These are phyloP conservation scores for Hephaestus fuliginosus DNA, from an alignment of 2,797 vertebrate species.

Conservation along the genomic window DNA sequence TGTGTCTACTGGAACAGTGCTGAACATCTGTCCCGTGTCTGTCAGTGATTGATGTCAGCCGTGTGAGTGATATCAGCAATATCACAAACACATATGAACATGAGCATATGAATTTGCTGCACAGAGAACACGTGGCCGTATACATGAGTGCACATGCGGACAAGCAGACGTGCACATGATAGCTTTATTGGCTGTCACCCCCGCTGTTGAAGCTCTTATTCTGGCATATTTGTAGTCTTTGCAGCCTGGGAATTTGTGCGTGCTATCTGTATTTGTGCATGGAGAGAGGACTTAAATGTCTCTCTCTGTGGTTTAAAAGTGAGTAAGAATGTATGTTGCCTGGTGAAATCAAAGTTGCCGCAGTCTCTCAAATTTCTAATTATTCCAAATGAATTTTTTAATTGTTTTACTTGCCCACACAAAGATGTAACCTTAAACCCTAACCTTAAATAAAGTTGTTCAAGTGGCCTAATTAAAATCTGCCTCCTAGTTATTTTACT, in stretches of 20 bases:
- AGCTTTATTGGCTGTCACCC: conserved; percentile 21
- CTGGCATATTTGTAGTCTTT: conserved; percentile 17
- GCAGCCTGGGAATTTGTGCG: background rate
- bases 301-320: background rate
- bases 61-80: conserved; percentile 54
- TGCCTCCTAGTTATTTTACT: conserved; percentile 55
- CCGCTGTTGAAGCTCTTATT: conserved; percentile 1
- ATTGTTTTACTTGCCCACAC: conserved; percentile 36
- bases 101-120: conserved; percentile 39
- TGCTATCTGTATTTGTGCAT: conserved; percentile 13
- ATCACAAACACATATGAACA: conserved; percentile 55
- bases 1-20: conserved; percentile 58
- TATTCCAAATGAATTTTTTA: conserved; percentile 36
- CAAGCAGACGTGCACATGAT: conserved; percentile 41
- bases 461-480: conserved; percentile 39
- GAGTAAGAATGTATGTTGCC: background rate
- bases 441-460: conserved; percentile 45
- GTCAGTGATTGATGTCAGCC: conserved; percentile 62
- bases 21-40: conserved; percentile 71
- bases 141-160: conserved; percentile 20
- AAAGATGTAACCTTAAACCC: conserved; percentile 33
- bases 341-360: background rate
- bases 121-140: conserved; percentile 37
- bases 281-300: background rate
- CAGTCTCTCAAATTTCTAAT: conserved; percentile 43